Evolutionary conservation across 2,797 vertebrate genomes (phyloP).

Genomic region (Stomatorhinus walkeri): DNA sequence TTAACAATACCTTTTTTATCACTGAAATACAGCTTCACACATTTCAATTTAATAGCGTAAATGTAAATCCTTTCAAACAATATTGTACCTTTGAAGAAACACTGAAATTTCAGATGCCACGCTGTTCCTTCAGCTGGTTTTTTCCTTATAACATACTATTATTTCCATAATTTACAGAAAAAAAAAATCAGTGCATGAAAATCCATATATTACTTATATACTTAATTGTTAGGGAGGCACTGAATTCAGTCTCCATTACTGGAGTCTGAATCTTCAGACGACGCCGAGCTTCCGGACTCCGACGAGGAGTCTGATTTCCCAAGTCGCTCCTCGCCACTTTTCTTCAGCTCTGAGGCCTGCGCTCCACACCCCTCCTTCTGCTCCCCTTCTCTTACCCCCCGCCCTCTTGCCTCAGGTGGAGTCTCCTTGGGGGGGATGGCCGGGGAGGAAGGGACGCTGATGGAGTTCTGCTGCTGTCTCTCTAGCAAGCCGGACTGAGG

Average conservation of each 20-base stretch:
- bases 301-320: constrained; percentile 60
- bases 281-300: constrained; percentile 76
- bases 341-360: constrained; percentile 64
- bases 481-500: constrained; percentile 56
- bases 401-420: constrained; percentile 71
- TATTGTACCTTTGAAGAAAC: constrained; percentile 93
- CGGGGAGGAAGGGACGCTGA: constrained; percentile 72
- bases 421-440: constrained; percentile 64
- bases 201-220: constrained; percentile 73
- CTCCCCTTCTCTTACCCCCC: constrained; percentile 74
- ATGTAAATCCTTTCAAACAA: constrained; percentile 95
- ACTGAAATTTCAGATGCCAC: constrained; percentile 90
- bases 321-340: constrained; percentile 50
- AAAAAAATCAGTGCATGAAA: constrained; percentile 64
- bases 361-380: constrained; percentile 52
- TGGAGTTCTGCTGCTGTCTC: background rate
- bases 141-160: constrained; percentile 68
- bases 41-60: constrained; percentile 46
- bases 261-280: constrained; percentile 86
- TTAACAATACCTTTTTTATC: constrained; percentile 75
- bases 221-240: constrained; percentile 64
- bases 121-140: constrained; percentile 81
- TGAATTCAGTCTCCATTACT: constrained; percentile 86
- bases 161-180: constrained; percentile 89
- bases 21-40: constrained; percentile 75